A percentile compares a stretch with the other conserved stretches of the same genome.
phyloP scores from a whole-genome alignment of 2,888 invertebrate genomes.

The Drosophila histrio region DNA sequence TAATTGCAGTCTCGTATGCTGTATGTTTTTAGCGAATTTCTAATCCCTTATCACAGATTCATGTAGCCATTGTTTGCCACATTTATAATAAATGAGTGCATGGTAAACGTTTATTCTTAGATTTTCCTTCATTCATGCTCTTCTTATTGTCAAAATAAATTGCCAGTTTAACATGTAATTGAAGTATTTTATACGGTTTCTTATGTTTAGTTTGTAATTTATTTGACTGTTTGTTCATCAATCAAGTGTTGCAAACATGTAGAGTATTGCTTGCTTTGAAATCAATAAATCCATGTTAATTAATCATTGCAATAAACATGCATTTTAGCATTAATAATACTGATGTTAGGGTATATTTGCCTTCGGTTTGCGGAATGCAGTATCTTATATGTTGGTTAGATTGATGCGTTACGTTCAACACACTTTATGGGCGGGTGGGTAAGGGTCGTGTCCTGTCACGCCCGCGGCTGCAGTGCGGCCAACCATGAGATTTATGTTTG shows the following conservation, averaged over 20 bases:
- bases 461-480: constrained; percentile 52
- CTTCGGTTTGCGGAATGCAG: background rate
- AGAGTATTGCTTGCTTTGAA: background rate
- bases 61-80: no score
- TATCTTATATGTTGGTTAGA: constrained; percentile 9
- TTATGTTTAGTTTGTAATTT: background rate
- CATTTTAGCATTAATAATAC: background rate
- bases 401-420: constrained; percentile 25
- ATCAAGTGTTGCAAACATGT: background rate
- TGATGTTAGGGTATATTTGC: background rate
- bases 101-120: no score
- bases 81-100: no score
- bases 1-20: no score
- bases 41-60: no score
- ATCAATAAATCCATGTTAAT: background rate
- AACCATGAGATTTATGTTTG: constrained; percentile 71
- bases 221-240: background rate
- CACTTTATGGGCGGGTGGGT: background rate
- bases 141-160: background rate
- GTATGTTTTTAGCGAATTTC: no score
- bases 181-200: background rate
- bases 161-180: background rate
- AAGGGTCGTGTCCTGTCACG: constrained; percentile 38
- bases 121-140: background rate
- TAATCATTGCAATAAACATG: background rate